These are phyloP conservation scores for Mystacornis crossleyi DNA, from an alignment of 2,113 vertebrate genomes.

Conservation along the genomic window DNA sequence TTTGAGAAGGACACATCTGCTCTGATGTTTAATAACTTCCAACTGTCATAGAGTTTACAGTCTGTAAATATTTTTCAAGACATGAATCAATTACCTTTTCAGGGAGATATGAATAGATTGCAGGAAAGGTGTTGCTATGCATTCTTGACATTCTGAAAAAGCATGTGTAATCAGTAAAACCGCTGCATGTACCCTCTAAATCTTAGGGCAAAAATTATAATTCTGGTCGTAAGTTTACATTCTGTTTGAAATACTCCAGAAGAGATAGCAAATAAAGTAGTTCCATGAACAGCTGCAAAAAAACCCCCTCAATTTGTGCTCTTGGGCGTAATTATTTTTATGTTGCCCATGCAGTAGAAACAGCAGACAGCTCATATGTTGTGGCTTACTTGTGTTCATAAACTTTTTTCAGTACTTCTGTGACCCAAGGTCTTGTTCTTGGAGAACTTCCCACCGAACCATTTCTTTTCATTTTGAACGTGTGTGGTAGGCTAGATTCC, in stretches of 20 bases:
- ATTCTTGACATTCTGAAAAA: background rate
- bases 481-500: background rate
- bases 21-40: background rate
- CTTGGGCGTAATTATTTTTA: background rate
- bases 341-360: background rate
- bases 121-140: background rate
- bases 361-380: background rate
- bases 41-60: background rate
- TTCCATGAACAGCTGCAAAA: background rate
- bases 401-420: background rate
- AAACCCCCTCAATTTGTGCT: fast-evolving
- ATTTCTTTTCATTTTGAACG: background rate
- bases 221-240: background rate
- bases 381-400: background rate
- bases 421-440: background rate
- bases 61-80: background rate
- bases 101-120: background rate
- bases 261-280: background rate
- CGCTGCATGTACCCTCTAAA: background rate
- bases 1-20: background rate
- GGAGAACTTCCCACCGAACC: background rate
- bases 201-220: background rate
- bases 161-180: background rate
- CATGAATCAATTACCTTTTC: background rate
- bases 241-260: background rate